Percentiles rank a stretch among this genome's conserved stretches.
phyloP scores from a whole-genome alignment of 2,888 invertebrate species.

The Opisthograptis luteolata region DNA sequence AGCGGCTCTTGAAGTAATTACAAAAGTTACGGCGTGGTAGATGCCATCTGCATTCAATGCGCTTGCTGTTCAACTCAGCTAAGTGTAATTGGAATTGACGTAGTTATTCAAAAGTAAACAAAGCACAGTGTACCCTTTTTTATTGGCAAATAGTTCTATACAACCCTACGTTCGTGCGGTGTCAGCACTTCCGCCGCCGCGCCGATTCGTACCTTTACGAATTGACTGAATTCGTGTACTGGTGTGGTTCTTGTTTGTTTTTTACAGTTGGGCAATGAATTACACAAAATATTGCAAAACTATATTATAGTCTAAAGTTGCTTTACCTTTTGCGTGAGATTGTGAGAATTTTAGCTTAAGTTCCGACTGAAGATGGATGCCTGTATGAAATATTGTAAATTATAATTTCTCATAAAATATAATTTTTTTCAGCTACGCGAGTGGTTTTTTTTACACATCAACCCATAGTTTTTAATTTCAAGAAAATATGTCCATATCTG shows the following conservation, averaged over 20 bases:
- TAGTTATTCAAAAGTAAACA: conserved; percentile 51
- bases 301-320: conserved; percentile 85
- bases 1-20: background rate
- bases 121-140: conserved; percentile 49
- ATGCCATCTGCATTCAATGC: background rate
- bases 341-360: conserved; percentile 85
- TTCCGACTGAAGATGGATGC: conserved; percentile 85
- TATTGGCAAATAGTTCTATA: conserved; percentile 52
- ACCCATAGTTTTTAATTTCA: background rate
- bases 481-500: background rate
- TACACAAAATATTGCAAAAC: conserved; percentile 82
- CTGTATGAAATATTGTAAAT: conserved; percentile 85
- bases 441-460: conserved; percentile 64
- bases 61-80: background rate
- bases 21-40: background rate
- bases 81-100: conserved; percentile 43
- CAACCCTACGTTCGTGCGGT: conserved; percentile 36
- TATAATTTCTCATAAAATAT: conserved; percentile 86
- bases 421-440: conserved; percentile 84
- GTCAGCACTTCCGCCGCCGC: conserved; percentile 44
- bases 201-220: conserved; percentile 62
- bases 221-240: conserved; percentile 72
- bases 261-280: conserved; percentile 74
- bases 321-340: conserved; percentile 85
- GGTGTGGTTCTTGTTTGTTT: conserved; percentile 70